These are phyloP conservation scores for Drosophila pseudoananassae DNA, from an alignment of 1,140 invertebrate genomes.

Conservation along the genomic window DNA sequence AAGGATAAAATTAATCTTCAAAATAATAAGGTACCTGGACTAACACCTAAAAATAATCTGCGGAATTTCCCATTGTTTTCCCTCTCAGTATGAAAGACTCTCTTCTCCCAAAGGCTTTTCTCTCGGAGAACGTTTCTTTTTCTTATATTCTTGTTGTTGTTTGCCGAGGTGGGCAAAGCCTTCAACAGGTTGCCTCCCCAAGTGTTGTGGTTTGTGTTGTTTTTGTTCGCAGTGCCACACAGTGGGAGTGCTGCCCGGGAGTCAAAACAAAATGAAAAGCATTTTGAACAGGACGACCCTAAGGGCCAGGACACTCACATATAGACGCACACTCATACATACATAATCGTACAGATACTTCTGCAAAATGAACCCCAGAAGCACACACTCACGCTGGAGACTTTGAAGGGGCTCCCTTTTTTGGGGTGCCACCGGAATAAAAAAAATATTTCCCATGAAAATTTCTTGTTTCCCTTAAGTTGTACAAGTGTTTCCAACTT, in stretches of 20 bases:
- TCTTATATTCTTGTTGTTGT: conserved; percentile 37
- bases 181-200: conserved; percentile 74
- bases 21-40: not conserved
- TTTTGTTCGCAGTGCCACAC: conserved; percentile 15
- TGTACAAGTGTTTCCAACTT: conserved; percentile 67
- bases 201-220: conserved; percentile 30
- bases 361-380: conserved; percentile 26
- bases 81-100: conserved; percentile 10
- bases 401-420: conserved; percentile 23
- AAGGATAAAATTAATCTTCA: no score
- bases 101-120: conserved; percentile 12
- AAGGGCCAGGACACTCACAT: conserved; percentile 17
- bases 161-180: conserved; percentile 40
- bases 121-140: conserved; percentile 15
- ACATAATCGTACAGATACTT: conserved; percentile 33
- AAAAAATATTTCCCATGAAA: conserved; percentile 38
- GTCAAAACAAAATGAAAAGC: conserved; percentile 66
- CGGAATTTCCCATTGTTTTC: conserved; percentile 21
- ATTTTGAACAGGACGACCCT: conserved; percentile 47
- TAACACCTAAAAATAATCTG: not conserved
- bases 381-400: conserved; percentile 23
- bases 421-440: conserved; percentile 15
- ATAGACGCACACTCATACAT: conserved; percentile 18
- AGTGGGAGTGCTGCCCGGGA: conserved; percentile 12
- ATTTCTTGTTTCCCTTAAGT: conserved; percentile 69